Base-by-base conservation (phyloP, 2,113 vertebrate genomes). In the Anolis sagrei region DNA sequence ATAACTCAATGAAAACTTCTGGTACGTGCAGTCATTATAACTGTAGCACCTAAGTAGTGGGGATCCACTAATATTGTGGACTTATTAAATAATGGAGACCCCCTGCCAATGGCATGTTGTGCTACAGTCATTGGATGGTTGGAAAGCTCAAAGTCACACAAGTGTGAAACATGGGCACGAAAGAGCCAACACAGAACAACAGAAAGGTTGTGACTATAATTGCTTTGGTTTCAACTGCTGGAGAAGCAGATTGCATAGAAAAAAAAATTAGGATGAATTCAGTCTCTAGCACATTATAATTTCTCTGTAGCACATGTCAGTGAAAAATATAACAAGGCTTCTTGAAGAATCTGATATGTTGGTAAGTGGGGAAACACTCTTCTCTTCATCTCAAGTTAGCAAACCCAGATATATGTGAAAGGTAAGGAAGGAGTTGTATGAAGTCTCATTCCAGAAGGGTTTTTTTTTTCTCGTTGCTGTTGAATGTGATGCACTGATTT, bases 401-500 rank as follows among this genome's bases (percentile, higher is more conserved):
- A 93, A 90, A 92, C 89, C 90, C 86, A 93, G 87, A 79, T 90
- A 81, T 77, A 86, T 95, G 92, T 93, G 81, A 88, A 94, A 93
- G 92, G 92, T 93, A 88, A 94, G 94, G 86, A 88, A 94, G 94
- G 86, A 95, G 90, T 90, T 88, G 84, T 92, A 84, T 85, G 91
- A 93, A 90, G 92, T 77, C 77, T 90, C 91, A 91, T 95, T 95
- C 94, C 92, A 91, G 90, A 92, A 90, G 92, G 89, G 89, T 86
- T 95, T 93, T 92, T 93, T 91, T 95, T 51, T 51, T 54, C 14
- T 58, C 18, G 54, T 58, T 94, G 92, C 92, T 96, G 91, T 94
- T 96, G 94, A 94, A 95, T 91, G 93, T 95, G 94, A 96, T 97
- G 97, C 98, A 98, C 97, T 98, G 97, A 98, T 97, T 94, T 93